Percentiles rank a stretch among this genome's conserved stretches.
Conservation (phyloP, 2,888 invertebrate species). For the Erebia aethiops region DNA sequence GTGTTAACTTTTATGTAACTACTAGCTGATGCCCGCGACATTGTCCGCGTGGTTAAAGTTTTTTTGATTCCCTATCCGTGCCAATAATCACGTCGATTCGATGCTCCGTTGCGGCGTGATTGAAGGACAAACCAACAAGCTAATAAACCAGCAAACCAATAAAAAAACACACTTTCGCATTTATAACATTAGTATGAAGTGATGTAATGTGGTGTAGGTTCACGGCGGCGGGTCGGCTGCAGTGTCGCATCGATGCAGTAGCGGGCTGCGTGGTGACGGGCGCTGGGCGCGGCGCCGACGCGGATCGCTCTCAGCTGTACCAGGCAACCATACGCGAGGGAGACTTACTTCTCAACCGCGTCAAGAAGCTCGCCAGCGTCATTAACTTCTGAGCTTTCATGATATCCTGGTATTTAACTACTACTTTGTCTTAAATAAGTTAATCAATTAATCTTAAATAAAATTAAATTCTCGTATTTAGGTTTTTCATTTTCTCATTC, state of each 20-base stretch:
- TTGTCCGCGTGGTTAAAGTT: no score
- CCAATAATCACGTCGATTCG: no score
- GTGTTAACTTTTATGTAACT: no score
- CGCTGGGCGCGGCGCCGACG: conserved; percentile 77
- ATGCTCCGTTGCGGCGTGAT: no score
- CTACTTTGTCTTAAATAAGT: background rate
- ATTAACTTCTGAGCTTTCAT: conserved; percentile 92
- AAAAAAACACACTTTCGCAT: no score
- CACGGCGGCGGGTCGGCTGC: conserved; percentile 97
- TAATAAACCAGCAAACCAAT: no score
- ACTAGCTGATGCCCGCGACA: no score
- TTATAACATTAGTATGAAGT: no score
- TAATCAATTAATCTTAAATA: conserved; percentile 7
- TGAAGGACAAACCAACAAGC: no score
- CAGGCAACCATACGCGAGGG: conserved; percentile 99
- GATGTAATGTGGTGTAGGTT: conserved; percentile 87
- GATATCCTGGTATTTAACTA: conserved; percentile 36
- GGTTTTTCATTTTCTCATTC: background rate
- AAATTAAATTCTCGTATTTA: conserved; percentile 1
- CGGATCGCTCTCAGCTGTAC: conserved; percentile 87
- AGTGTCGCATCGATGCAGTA: conserved; percentile 99
- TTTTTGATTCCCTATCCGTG: no score
- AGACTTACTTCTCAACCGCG: conserved; percentile 97
- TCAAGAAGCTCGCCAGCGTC: conserved; percentile 99
- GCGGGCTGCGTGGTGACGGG: conserved; percentile 97